A percentile compares a stretch with the other conserved stretches of the same genome.
Evolutionary conservation across 2,113 vertebrate genomes (phyloP).

Genomic region (Nothobranchius furzeri): DNA sequence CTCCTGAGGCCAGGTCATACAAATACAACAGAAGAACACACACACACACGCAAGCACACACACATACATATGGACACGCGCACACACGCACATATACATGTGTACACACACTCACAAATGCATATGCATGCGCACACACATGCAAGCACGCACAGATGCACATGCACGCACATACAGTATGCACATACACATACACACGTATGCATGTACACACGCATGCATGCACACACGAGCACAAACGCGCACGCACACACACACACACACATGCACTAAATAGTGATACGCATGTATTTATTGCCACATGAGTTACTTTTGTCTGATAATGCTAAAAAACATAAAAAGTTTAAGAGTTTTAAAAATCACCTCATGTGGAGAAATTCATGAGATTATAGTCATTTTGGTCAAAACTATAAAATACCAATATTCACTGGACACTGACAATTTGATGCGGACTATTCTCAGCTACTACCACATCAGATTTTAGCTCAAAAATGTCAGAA

Average conservation of each 20-base stretch:
- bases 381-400: too few relatives aligned
- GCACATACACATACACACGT: not conserved
- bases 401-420: too few relatives aligned
- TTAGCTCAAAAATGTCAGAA: too few relatives aligned
- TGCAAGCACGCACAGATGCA: not conserved
- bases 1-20: slow-evolving; percentile 70
- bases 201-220: too few relatives aligned
- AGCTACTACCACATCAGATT: too few relatives aligned
- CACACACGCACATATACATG: not conserved
- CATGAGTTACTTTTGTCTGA: slow-evolving; percentile 9
- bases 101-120: not conserved
- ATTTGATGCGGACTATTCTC: too few relatives aligned
- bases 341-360: too few relatives aligned
- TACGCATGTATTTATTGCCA: not conserved
- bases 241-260: not conserved
- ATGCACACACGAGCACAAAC: too few relatives aligned
- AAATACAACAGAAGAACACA: slow-evolving; percentile 61
- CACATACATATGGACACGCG: slow-evolving; percentile 8
- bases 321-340: not conserved
- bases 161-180: not conserved
- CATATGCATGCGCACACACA: not conserved
- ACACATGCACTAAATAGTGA: not conserved
- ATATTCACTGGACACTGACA: too few relatives aligned
- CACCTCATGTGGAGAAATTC: too few relatives aligned
- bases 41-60: slow-evolving; percentile 20